Conservation (phyloP, 1,140 invertebrate genomes). For the Drosophila micromelanica region DNA sequence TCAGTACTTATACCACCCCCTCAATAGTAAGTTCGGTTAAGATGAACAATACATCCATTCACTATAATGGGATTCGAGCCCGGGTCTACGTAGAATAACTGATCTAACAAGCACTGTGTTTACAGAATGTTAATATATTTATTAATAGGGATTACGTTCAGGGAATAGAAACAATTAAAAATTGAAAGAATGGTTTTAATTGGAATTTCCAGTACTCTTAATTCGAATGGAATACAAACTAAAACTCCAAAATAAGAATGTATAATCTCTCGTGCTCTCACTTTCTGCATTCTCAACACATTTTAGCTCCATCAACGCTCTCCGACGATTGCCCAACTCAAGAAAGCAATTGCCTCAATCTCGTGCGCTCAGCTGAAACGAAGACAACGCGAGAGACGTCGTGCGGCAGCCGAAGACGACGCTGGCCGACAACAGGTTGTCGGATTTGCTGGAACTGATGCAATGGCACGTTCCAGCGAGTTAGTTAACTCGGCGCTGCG, state of each 20-base stretch:
- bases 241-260: neutral
- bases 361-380: constrained; percentile 68
- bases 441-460: constrained; percentile 26
- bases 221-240: neutral
- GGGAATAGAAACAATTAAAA: too few relatives aligned
- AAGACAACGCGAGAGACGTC: constrained; percentile 59
- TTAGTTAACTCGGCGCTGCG: constrained; percentile 76
- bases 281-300: neutral
- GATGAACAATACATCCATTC: too few relatives aligned
- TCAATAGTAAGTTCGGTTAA: too few relatives aligned
- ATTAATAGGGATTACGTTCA: too few relatives aligned
- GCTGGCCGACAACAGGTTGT: constrained; percentile 53
- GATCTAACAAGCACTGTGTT: too few relatives aligned
- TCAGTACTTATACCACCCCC: too few relatives aligned
- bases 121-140: too few relatives aligned
- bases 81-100: too few relatives aligned
- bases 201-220: neutral
- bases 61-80: too few relatives aligned
- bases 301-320: constrained; percentile 66
- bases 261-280: neutral
- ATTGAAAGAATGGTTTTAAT: too few relatives aligned
- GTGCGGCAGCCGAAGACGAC: constrained; percentile 44
- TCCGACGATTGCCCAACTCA: constrained; percentile 74
- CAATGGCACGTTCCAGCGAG: constrained; percentile 59
- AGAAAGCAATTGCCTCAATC: constrained; percentile 70